phyloP scores from a whole-genome alignment of 1,140 invertebrate genomes.

The Cardiocondyla obscurior region DNA sequence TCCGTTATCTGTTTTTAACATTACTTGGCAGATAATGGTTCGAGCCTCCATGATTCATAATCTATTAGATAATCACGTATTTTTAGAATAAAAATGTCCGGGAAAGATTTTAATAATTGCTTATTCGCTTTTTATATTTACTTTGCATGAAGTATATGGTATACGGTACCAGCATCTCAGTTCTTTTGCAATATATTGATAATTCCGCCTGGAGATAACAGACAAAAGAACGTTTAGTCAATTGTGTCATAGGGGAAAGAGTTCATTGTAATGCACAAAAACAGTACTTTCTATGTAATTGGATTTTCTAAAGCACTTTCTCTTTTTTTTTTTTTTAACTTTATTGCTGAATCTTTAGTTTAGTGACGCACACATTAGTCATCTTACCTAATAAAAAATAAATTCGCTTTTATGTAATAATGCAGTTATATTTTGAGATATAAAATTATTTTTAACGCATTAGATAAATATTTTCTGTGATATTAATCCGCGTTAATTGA shows the following conservation, averaged over 20 bases:
- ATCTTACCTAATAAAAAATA: neutral
- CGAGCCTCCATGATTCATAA: neutral
- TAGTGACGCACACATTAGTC: neutral
- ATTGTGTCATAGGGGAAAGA: neutral
- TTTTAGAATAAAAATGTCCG: neutral
- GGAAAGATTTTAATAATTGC: neutral
- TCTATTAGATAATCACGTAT: neutral
- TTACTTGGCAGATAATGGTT: neutral
- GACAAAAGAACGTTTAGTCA: conserved; percentile 5
- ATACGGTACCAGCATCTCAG: conserved; percentile 27
- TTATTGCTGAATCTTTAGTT: neutral
- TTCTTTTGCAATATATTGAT: conserved; percentile 19
- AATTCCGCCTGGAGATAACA: conserved; percentile 10
- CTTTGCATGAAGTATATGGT: neutral
- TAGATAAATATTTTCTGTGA: conserved; percentile 21
- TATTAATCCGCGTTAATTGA: neutral
- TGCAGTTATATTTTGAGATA: neutral
- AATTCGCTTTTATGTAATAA: neutral
- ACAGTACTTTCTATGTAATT: neutral
- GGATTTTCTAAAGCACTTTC: neutral
- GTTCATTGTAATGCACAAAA: conserved; percentile 5
- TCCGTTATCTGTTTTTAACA: conserved; percentile 64
- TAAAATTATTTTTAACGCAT: neutral
- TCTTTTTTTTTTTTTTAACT: neutral
- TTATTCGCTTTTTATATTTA: neutral